A percentile compares a stretch with the other conserved stretches of the same genome.
Evolutionary conservation across 1,140 invertebrate species (phyloP).

Genomic region (Matsumurasca onukii): DNA sequence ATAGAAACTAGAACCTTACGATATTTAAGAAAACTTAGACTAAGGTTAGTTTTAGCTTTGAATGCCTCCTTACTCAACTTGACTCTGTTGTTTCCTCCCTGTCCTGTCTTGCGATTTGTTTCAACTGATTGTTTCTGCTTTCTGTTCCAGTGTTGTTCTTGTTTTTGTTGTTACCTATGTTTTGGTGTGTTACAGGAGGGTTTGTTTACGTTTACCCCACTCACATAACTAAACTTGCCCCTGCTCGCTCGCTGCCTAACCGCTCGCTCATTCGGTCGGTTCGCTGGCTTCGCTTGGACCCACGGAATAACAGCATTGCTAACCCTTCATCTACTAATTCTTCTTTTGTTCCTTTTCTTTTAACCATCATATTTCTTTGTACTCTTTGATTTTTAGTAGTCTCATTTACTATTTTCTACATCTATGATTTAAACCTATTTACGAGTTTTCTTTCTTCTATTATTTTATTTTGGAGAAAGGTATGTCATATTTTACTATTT

Average conservation of each 20-base stretch:
- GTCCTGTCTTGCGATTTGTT: conserved; percentile 4
- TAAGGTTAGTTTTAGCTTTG: too few relatives aligned
- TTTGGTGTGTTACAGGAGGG: conserved; percentile 21
- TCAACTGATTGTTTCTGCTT: conserved; percentile 17
- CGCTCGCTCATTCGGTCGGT: conserved; percentile 1
- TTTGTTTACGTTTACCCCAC: conserved; percentile 18
- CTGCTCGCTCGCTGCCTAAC: conserved; percentile 13
- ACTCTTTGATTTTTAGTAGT: not conserved
- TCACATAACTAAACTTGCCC: conserved; percentile 18
- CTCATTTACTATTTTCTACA: not conserved
- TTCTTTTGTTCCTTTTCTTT: conserved; percentile 14
- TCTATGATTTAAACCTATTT: not conserved
- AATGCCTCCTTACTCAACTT: too few relatives aligned
- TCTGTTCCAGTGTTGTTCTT: conserved; percentile 15
- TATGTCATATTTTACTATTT: conserved; percentile 12
- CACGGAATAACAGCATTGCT: conserved; percentile 17
- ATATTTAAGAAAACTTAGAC: too few relatives aligned
- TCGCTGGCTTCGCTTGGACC: conserved; percentile 19
- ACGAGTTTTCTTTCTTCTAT: not conserved
- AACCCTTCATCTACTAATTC: conserved; percentile 22
- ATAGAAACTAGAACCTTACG: too few relatives aligned
- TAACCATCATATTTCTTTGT: not conserved
- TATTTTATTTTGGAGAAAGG: conserved; percentile 10
- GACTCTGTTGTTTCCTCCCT: not conserved
- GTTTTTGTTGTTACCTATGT: conserved; percentile 26